Evolutionary conservation across 2,888 invertebrate species (phyloP).

Genomic region (Clanis bilineata): DNA sequence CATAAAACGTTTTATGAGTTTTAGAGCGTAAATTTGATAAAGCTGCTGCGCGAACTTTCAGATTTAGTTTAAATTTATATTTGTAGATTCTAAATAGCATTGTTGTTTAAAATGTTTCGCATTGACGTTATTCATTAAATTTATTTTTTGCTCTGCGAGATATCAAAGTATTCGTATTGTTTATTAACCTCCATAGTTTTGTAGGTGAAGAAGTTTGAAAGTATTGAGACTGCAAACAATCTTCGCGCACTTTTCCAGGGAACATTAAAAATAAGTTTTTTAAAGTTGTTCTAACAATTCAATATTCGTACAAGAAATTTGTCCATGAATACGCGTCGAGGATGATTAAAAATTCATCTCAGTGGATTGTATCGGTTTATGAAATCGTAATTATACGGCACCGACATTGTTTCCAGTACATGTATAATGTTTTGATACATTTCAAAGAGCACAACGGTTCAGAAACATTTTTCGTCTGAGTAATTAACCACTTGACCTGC

Average conservation of each 20-base stretch:
- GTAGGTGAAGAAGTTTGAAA: background rate
- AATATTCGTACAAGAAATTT: background rate
- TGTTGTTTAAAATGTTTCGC: background rate
- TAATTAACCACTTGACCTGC: background rate
- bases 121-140: background rate
- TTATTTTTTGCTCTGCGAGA: background rate
- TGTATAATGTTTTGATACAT: background rate
- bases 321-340: background rate
- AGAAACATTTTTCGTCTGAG: background rate
- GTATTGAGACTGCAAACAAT: background rate
- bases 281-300: background rate
- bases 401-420: background rate
- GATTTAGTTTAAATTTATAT: background rate
- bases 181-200: background rate
- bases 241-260: background rate
- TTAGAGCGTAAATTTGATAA: background rate
- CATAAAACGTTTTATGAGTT: background rate
- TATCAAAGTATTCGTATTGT: background rate
- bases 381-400: background rate
- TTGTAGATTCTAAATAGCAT: background rate
- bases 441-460: background rate
- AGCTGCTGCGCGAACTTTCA: constrained; percentile 3
- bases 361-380: background rate
- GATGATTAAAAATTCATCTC: background rate
- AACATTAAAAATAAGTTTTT: too few relatives aligned